phyloP scores from a whole-genome alignment of 1,140 invertebrate species.

The Colletes gigas region DNA sequence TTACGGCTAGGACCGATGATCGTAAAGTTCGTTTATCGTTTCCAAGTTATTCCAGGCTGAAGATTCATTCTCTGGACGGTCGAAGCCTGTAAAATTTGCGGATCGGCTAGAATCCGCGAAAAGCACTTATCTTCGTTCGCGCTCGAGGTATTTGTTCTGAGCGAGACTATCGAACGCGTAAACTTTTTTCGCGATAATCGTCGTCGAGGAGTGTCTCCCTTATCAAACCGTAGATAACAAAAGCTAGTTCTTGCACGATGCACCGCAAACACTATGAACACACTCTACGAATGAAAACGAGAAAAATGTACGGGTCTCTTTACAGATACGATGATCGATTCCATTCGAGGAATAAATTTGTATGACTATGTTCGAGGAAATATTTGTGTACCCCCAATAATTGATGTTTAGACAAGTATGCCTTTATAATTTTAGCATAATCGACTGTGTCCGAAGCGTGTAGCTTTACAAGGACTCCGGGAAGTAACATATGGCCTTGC shows the following conservation, averaged over 20 bases:
- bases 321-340: neutral
- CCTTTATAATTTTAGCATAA: no score
- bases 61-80: no score
- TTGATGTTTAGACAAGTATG: no score
- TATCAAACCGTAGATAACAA: slow-evolving; percentile 54
- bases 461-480: no score
- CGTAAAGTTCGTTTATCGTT: no score
- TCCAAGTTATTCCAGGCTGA: no score
- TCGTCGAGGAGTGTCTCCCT: slow-evolving; percentile 38
- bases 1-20: no score
- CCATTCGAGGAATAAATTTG: neutral
- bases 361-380: no score
- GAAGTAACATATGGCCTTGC: no score
- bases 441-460: no score
- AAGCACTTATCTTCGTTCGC: neutral
- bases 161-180: slow-evolving; percentile 23
- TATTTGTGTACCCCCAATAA: no score
- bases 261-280: neutral
- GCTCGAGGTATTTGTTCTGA: slow-evolving; percentile 10
- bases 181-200: slow-evolving; percentile 46
- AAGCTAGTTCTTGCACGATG: slow-evolving; percentile 10
- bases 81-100: neutral
- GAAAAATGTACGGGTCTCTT: neutral
- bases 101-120: neutral
- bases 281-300: neutral